Evolutionary conservation across 1,140 invertebrate genomes (phyloP), one percentile per base, ranked within the genome.

Genomic region (Rhopalosiphum padi): DNA sequence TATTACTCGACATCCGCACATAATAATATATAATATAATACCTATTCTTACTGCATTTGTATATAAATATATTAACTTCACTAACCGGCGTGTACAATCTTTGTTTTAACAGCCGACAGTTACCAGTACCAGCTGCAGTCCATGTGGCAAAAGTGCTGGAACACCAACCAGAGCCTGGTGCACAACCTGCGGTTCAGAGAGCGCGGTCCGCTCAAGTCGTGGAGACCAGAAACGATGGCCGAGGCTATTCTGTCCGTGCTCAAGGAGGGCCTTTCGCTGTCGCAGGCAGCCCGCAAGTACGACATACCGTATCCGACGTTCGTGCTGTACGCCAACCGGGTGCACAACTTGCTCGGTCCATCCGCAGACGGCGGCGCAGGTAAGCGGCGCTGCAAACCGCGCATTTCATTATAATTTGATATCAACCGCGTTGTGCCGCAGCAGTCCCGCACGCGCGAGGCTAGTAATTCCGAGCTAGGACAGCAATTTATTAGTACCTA

Each of bases 101-200:
- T 41, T 94, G 88, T 94, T 93, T 94, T 37, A 94, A 51, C 96
- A 97, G 97, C 97, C 97, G 98, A 98, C 96, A 98, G 97, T 96
- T 98, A 98, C 96, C 98, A 98, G 95, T 98, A 98, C 95, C 98
- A 98, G 95, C 96, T 98, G 95, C 98, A 98, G 95, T 98, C 97
- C 60, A 98, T 98, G 97, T 98, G 98, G 98, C 98, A 98, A 95
- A 98, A 98, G 95, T 98, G 98, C 95, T 98, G 98, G 98, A 98
- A 97, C 95, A 98, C 97, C 91, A 98, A 98, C 95, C 98, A 98
- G 95, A 97, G 97, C 94, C 96, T 98, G 94, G 97, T 98, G 55
- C 98, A 98, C 95, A 98, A 98, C 95, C 96, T 98, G 94, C 96
- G 98, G 90, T 98, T 98, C 96, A 96, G 98, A n/a, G 98, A 98